These are phyloP conservation scores for Mycteria americana DNA, from an alignment of 2,797 vertebrate species.

Conservation along the genomic window DNA sequence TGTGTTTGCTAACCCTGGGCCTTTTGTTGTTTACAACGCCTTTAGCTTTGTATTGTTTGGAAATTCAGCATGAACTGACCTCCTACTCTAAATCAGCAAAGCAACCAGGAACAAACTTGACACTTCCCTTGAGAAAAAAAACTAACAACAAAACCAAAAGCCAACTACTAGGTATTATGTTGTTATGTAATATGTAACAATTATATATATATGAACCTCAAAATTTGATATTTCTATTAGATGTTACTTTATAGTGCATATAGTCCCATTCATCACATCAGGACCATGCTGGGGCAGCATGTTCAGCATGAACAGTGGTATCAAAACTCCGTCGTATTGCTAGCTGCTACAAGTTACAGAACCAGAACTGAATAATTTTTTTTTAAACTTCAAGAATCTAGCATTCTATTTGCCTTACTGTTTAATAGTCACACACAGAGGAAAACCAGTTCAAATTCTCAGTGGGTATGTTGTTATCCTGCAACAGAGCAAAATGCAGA, in stretches of 20 bases:
- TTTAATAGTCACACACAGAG: neutral
- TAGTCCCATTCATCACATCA: neutral
- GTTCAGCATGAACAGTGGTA: neutral
- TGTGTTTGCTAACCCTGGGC: neutral
- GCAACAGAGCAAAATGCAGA: neutral
- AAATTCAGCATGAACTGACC: neutral
- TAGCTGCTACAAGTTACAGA: neutral
- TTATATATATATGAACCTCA: neutral
- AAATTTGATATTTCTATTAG: neutral
- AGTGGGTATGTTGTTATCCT: neutral
- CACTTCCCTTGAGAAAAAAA: neutral
- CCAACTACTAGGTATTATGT: neutral
- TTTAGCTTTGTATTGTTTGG: neutral
- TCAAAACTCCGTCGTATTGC: neutral
- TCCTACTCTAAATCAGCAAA: slow-evolving; percentile 17
- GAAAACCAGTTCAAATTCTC: neutral
- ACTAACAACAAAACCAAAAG: neutral
- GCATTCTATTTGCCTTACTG: neutral
- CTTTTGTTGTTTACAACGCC: neutral
- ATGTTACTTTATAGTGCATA: neutral
- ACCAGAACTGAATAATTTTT: neutral
- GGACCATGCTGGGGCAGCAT: neutral
- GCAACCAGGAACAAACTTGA: slow-evolving; percentile 1
- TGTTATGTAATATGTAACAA: neutral
- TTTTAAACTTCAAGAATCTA: neutral